Evolutionary conservation across 2,113 vertebrate species (phyloP), one percentile per base, ranked within the genome.

Genomic region (Aythya baeri): DNA sequence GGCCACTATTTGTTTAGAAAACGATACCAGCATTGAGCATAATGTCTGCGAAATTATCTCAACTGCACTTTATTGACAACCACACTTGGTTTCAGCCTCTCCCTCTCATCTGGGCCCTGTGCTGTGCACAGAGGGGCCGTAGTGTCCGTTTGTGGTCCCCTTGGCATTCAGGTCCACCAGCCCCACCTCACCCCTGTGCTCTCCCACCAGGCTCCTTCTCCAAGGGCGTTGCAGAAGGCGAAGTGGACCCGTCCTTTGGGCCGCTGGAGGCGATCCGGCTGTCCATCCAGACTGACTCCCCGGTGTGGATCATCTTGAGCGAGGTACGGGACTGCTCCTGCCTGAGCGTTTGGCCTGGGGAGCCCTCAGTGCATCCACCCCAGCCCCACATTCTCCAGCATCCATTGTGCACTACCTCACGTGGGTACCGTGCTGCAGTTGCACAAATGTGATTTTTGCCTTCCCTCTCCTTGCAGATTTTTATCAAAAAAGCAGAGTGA

Each of bases 281-380:
- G 75, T 98, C 99, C 12, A 99, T 99, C 95, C 95, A 99, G 96
- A 99, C 98, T 0, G 99, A 99, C 97, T 99, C 99, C 6, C 99
- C 99, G 0, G 99, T 99, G 83, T 99, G 99, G 99, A 99, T 99
- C 94, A 99, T 99, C 96, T 96, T 99, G 97, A 99, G 99, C 27
- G 99, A 99, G 99, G 99, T 99, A 7, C 7, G 38, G 50, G 23
- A 23, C 34, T 12, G 34, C 61, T 63, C 61, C 23, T 52, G 12
- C 50, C 50, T 25, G 50, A 52, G 50, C 50, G 7, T 52, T 23
- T 13, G 2, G 62, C 11, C 31, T 58, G 18, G 18, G 57, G 57
- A 7, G 17, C 57, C 11, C 31, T 32, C 25, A 29, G 16, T 52
- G 32, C 4, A 9, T 25, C n/a, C n/a, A 25, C 36, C 38, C 62